Base-by-base conservation (phyloP, 2,888 invertebrate genomes). In the Ditula angustiorana region DNA sequence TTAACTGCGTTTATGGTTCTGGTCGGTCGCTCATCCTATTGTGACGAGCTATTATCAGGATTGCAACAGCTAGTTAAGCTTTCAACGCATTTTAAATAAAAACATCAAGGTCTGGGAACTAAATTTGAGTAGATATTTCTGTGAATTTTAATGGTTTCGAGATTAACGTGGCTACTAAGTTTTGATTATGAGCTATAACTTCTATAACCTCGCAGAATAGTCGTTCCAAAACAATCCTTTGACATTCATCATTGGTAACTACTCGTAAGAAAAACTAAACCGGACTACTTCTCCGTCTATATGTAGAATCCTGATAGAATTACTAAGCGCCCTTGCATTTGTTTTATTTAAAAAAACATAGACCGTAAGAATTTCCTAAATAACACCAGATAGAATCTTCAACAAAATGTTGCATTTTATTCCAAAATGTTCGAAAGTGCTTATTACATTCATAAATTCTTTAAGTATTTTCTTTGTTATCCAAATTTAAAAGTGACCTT, bases 71-170 rank as follows among this genome's bases (percentile, higher is more conserved):
- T 41, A 41, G 41, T 50, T 28, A 26, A 28, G 49, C 21, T 52
- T 52, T 52, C n/a, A 33, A n/a, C n/a, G 33, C 30, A 26, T 49
- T 28, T 59, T 41, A 13, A 8, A 35, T 24, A 57, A 41, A 23
- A 57, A 57, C 57, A 19, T 24, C 63, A 58, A 63, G 63, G 63
- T 19, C 53, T 55, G 46, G 24, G 46, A 46, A 46, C 24, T 33
- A 35, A 61, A 56, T 53, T 57, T 49, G 23, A 2, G 21, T 21
- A 1, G 21, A 5, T 46, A n/a, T 37, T 37, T 37, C 4, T 37
- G 37, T 37, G 16, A 3, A 37, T 37, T 37, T 37, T 5, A 37
- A 37, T 13, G 16, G 5, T 16, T 37, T 16, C 5, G 37, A 16
- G 16, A 30, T 30, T 1, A 30, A 30, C 7, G 30, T 7, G 2